Base-by-base conservation (phyloP, 2,888 invertebrate species). In the Eupithecia dodoneata region DNA sequence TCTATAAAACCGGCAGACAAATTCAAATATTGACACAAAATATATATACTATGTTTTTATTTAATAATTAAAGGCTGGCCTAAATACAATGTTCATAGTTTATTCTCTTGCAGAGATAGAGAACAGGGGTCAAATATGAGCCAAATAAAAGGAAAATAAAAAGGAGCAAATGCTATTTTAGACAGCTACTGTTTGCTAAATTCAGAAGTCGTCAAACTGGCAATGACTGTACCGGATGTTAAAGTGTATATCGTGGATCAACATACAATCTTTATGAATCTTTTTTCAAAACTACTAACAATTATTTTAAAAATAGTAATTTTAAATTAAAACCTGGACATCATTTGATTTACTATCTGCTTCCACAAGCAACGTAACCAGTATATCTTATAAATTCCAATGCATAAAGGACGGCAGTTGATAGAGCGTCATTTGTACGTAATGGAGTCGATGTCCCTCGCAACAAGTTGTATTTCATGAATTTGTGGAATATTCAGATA, bases 371-470 rank as follows among this genome's bases (percentile, higher is more conserved):
- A 66, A 42, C 9, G 3, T 42, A 66, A 42, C 15, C 5, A 7
- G 42, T 41, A 13, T 77, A 49, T 75, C 3, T 49, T 12, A 84
- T 77, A 91, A 90, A 94, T 94, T 94, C 94, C 92, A 81, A 59
- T 74, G 75, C 4, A 82, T 90, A 89, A 84, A 92, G 93, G 87
- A 80, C 71, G 76, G 88, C 82, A 84, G 85, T 93, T 95, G 96
- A 96, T 87, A 93, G 92, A 95, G 96, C 96, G 96, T 96, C 96
- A 95, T 95, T 96, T 94, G 95, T 96, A 95, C 96, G 96, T 96
- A 96, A 96, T 96, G 96, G 96, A 96, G 96, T 95, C 96, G 94
- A 95, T 89, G 90, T 92, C 91, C 89, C 88, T 84, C 89, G 88
- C 87, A 84, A 89, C 85, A 84, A 90, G 86, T 90, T 89, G 84